These are phyloP conservation scores for Turritopsis dohrnii DNA, from an alignment of 30 jellyfish, hydroid and myxozoan genomes.

Conservation along the genomic window DNA sequence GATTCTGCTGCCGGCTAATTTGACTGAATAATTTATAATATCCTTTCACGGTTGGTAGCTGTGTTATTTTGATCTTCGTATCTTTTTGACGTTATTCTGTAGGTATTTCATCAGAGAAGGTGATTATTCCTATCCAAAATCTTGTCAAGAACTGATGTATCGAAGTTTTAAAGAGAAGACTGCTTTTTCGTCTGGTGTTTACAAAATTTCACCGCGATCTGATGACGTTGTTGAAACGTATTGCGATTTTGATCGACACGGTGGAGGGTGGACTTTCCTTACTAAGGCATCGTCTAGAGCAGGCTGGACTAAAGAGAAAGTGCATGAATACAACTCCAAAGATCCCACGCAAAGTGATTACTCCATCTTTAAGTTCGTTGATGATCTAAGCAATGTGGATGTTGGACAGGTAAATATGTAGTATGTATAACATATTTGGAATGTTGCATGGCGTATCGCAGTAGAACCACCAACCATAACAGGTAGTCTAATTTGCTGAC, in stretches of 20 bases:
- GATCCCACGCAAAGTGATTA: conserved; percentile 30
- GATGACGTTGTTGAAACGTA: conserved; percentile 39
- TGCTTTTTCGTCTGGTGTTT: conserved; percentile 29
- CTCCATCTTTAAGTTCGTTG: conserved; percentile 41
- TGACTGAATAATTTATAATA: too few relatives aligned
- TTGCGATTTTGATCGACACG: conserved; percentile 65
- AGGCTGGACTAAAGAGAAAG: conserved; percentile 41
- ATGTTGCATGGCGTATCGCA: too few relatives aligned
- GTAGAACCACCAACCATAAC: too few relatives aligned
- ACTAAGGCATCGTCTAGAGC: conserved; percentile 26
- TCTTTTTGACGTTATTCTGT: neutral
- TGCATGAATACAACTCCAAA: conserved; percentile 11
- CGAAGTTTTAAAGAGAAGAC: conserved; percentile 20
- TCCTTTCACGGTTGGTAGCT: neutral
- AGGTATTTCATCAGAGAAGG: conserved; percentile 91
- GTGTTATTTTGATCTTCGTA: neutral
- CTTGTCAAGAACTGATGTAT: conserved; percentile 43
- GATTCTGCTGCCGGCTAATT: too few relatives aligned
- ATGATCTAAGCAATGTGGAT: conserved; percentile 35
- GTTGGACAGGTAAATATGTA: conserved; percentile 50
- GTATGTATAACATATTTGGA: too few relatives aligned
- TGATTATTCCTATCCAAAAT: conserved; percentile 29
- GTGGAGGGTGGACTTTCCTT: conserved; percentile 85
- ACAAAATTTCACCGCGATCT: conserved; percentile 24
- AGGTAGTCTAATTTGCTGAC: too few relatives aligned